Base-by-base conservation (phyloP, 2,888 invertebrate genomes). In the Drosophila peninsularis region DNA sequence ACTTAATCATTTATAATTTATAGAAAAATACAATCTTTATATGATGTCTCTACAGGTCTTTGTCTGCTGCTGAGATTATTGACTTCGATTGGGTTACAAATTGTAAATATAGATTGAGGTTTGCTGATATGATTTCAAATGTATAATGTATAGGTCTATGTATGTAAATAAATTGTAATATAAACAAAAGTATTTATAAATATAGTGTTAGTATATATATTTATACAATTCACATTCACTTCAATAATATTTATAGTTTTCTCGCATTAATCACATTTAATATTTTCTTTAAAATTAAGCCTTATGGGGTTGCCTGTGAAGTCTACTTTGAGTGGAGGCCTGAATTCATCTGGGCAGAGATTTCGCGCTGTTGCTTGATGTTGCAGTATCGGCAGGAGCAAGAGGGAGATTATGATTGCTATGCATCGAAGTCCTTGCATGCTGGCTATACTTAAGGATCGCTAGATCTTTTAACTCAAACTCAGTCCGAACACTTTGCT, bases 401-500 rank as follows among this genome's bases (percentile, higher is more conserved):
- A 11, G n/a, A n/a, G n/a, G n/a, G n/a, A n/a, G n/a, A n/a, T n/a
- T 9, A 55, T 19, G 32, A 45, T 21, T 27, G 17, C 19, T 3
- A 21, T 6, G 0, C 2, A 4, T 19, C n/a, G 21, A n/a, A 55
- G 7, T 32, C 17, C 45, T 32, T 19, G 56, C 57, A 61, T 55
- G 14, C 17, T 21, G 30, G 5, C 34, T 11, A 4, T 13, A 30
- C 17, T 45, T 3, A 11, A 24, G 13, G 21, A 45, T 24, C 7
- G 1, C 1, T 11, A 4, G 14, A 11, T 53, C 5, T 19, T 13
- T 45, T 3, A 3, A 27, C 14, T 30, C 5, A 1, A 17, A 44
- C 9, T 37, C 36, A 36, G 27, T 55, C 61, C 32, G 44, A 37
- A 45, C 30, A 45, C 56, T 45, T 62, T 30, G 45, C 37, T 30